These are phyloP conservation scores for Distichodus sexfasciatus DNA, from an alignment of 2,797 vertebrate genomes.

Conservation along the genomic window DNA sequence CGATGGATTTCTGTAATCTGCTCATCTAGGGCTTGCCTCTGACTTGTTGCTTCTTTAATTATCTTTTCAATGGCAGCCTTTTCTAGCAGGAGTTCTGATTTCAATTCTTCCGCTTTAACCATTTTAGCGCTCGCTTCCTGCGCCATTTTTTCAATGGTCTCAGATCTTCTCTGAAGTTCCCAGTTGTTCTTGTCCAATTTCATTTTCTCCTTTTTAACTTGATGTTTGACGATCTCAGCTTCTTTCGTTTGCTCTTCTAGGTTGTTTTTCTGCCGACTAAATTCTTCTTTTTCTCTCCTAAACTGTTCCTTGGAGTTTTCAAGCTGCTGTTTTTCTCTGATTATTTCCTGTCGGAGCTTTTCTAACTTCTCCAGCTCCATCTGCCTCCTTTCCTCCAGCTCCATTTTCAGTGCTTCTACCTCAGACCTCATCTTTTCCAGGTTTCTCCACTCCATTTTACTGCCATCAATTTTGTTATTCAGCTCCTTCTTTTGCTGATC, in stretches of 20 bases:
- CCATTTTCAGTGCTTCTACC: background rate
- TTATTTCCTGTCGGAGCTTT: background rate
- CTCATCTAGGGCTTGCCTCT: background rate
- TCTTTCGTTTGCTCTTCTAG: conserved; percentile 2
- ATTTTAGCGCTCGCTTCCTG: background rate
- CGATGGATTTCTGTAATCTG: background rate
- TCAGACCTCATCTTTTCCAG: conserved; percentile 9
- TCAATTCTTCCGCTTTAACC: background rate
- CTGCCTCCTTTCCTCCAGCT: background rate
- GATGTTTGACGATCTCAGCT: background rate
- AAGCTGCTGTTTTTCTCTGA: background rate
- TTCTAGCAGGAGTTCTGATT: conserved; percentile 2
- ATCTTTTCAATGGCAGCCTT: background rate
- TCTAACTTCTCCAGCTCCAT: background rate
- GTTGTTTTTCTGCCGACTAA: background rate
- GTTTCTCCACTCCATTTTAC: background rate
- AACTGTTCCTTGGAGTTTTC: conserved; percentile 7
- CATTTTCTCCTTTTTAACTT: background rate
- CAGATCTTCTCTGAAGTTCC: conserved; percentile 13
- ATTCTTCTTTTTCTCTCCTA: conserved; percentile 6
- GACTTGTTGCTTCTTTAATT: background rate
- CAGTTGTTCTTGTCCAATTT: background rate
- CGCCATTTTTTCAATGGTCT: background rate
- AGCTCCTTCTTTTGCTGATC: conserved; percentile 32
- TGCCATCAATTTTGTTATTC: background rate